Conservation (phyloP, 2,888 invertebrate species). For the Drosophila testacea region DNA sequence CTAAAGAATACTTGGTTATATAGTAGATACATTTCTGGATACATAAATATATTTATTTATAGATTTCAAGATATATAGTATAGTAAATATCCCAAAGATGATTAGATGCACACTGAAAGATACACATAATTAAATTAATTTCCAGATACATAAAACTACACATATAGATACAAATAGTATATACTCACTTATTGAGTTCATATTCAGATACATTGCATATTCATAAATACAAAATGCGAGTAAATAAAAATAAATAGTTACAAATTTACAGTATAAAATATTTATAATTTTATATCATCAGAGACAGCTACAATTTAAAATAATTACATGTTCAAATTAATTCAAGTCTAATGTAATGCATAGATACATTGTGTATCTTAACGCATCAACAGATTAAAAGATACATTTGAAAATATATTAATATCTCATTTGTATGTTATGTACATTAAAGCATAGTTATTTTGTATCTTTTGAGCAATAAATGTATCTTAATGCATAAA, state of each 20-base stretch:
- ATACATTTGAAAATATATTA: neutral
- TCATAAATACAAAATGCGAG: neutral
- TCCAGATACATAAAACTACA: neutral
- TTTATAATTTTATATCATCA: too few species aligned
- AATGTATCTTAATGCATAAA: neutral
- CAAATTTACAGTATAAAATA: too few species aligned
- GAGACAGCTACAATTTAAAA: too few species aligned
- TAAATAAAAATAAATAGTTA: neutral
- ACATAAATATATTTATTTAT: slow-evolving; percentile 6
- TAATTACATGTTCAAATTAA: too few species aligned
- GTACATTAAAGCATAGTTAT: too few species aligned
- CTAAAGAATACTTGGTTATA: neutral
- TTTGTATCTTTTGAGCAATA: neutral
- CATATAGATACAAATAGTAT: neutral
- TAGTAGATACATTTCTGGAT: neutral
- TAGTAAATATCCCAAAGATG: neutral
- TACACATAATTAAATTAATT: neutral
- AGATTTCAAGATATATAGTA: neutral
- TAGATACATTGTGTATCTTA: neutral
- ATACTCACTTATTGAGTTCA: neutral
- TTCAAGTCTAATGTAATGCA: too few species aligned
- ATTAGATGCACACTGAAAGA: neutral
- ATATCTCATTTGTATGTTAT: too few species aligned
- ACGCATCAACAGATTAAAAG: neutral
- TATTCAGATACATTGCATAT: neutral